Percentiles rank a stretch among this genome's conserved stretches.
phyloP scores from a whole-genome alignment of 2,113 vertebrate genomes.

The Perccottus glenii region DNA sequence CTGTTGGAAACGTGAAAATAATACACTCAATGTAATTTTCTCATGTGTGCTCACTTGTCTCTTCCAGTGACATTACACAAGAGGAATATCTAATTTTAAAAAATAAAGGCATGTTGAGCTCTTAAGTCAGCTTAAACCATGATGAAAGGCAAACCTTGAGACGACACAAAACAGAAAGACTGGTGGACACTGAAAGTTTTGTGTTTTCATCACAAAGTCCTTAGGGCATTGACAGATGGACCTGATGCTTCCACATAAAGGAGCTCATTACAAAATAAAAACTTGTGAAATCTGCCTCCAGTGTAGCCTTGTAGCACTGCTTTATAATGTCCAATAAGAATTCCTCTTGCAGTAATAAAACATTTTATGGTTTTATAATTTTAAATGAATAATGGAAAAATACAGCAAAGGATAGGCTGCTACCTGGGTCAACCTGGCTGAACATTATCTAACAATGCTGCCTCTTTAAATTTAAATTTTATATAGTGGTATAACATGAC shows the following conservation, averaged over 20 bases:
- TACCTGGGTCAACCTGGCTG: no score
- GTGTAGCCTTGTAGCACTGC: not conserved
- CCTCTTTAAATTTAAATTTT: no score
- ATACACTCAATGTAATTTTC: conserved; percentile 3
- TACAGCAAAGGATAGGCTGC: no score
- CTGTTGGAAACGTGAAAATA: conserved; percentile 25
- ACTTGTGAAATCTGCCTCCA: conserved; percentile 1
- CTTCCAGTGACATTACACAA: not conserved
- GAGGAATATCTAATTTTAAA: not conserved
- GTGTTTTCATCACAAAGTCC: conserved; percentile 41
- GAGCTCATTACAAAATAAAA: conserved; percentile 10
- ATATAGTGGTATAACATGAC: no score
- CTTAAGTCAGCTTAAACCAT: not conserved
- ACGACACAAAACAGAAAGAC: conserved; percentile 22
- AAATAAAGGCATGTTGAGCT: not conserved
- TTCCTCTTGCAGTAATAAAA: no score
- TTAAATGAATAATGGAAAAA: no score
- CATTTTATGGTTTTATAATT: no score
- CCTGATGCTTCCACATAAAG: conserved; percentile 21
- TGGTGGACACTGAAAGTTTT: conserved; percentile 19
- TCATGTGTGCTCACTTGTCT: not conserved
- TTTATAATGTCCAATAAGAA: not conserved
- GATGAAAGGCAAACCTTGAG: not conserved
- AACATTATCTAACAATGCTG: no score
- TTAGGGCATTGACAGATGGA: conserved; percentile 53